A percentile compares a stretch with the other conserved stretches of the same genome.
phyloP scores from a whole-genome alignment of 1,140 invertebrate genomes.

The Saccostrea glomerata region DNA sequence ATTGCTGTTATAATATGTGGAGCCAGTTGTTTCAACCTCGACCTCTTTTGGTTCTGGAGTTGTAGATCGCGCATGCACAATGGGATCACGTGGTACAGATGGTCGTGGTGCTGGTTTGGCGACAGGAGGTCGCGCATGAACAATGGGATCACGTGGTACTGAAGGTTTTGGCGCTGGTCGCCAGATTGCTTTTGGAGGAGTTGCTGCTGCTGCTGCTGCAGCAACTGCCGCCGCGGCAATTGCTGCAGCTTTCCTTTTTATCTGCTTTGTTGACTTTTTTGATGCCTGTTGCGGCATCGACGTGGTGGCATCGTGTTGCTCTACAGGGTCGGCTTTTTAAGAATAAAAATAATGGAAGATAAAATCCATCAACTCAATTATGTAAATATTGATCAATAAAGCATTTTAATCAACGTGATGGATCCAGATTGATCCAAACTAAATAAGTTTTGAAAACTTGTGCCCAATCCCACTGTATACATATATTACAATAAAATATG shows the following conservation, averaged over 20 bases:
- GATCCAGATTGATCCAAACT: background rate
- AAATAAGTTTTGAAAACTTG: no score
- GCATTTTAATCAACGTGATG: background rate
- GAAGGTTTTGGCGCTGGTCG: background rate
- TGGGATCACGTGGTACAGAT: background rate
- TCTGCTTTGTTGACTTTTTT: background rate
- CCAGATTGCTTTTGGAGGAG: background rate
- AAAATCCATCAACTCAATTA: background rate
- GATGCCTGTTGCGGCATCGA: background rate
- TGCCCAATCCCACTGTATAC: no score
- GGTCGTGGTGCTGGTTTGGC: background rate
- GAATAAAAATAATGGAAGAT: background rate
- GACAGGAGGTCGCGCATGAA: background rate
- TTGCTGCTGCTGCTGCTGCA: background rate
- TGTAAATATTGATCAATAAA: background rate
- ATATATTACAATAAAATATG: no score
- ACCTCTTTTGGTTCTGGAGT: conserved; percentile 36
- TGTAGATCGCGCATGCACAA: conserved; percentile 7
- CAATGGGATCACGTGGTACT: background rate
- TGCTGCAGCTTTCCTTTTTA: background rate
- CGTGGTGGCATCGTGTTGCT: conserved; percentile 35
- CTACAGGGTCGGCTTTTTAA: conserved; percentile 30
- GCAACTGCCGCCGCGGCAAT: background rate
- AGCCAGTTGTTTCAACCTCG: background rate
- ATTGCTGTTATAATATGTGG: background rate